Evolutionary conservation across 2,113 vertebrate species (phyloP).

Genomic region (Eulacestoma nigropectus): DNA sequence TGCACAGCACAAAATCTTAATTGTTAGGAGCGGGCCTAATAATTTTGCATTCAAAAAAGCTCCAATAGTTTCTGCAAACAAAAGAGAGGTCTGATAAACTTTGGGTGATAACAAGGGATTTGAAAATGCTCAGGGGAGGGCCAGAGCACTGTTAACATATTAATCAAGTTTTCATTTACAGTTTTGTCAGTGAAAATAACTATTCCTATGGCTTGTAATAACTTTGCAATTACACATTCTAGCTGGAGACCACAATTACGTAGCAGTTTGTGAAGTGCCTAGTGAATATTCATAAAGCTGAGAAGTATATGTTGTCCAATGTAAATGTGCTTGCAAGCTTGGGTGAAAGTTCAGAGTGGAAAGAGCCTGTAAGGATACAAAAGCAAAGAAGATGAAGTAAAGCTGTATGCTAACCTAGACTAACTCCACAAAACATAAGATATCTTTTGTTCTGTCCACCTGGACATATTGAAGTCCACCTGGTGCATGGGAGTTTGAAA

Average conservation of each 20-base stretch:
- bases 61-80: background rate
- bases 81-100: background rate
- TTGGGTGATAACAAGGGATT: background rate
- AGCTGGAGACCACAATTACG: background rate
- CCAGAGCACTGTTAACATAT: background rate
- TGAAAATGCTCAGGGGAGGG: fast-evolving
- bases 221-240: background rate
- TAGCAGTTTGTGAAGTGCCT: background rate
- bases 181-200: background rate
- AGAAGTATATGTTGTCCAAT: background rate
- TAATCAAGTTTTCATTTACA: background rate
- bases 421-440: background rate
- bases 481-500: background rate
- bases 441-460: background rate
- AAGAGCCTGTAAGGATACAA: background rate
- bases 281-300: background rate
- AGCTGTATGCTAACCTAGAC: background rate
- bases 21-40: background rate
- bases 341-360: background rate
- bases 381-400: background rate
- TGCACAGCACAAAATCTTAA: background rate
- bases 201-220: background rate
- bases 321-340: background rate
- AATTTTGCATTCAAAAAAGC: background rate
- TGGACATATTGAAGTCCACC: background rate